Evolutionary conservation across 2,797 vertebrate genomes (phyloP), one percentile per base, ranked within the genome.

Genomic region (Sylvia borin): DNA sequence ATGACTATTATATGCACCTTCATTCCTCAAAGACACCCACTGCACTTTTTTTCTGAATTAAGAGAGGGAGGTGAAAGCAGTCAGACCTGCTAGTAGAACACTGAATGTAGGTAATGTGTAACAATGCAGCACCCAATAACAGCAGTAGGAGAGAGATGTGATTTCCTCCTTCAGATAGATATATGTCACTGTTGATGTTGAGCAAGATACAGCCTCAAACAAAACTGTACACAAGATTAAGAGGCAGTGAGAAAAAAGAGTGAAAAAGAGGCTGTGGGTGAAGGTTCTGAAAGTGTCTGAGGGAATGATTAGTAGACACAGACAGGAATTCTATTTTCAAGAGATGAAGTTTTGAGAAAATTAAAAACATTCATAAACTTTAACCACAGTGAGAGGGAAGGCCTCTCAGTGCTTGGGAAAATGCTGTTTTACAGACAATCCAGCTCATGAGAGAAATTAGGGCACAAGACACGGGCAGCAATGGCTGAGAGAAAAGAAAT

Each of bases 181-280:
- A 24, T 27, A 24, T 1, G 2, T 29, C 15, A 20, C 14, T 2
- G 0, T 16, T 11, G 22, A 27, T 27, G 4, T n/a, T 78, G 51
- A 47, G 27, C 9, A 62, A 86, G 15, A 64, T 7, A 34, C 2
- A 21, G 15, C 11, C 15, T 77, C 54, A 85, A 48, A 84, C 7
- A 67, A 84, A 94, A 32, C 5, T 2, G 0, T 42, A 17, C 13
- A 27, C 13, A 58, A 72, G 11, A 42, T 24, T 40, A 32, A 50
- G 31, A 54, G 29, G 5, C 36, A 70, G 11, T 47, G 62, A 83
- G 26, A 67, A 4, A 81, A 20, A 38, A 50, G 2, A 11, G 13
- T 4, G 5, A 14, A 31, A 74, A 72, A 42, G 13, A 48, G 3
- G 2, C 26, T 53, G 10, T 22, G 36, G 8, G 25, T 43, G 66